Base-by-base conservation (phyloP, 2,888 invertebrate species). In the Acronicta psi region DNA sequence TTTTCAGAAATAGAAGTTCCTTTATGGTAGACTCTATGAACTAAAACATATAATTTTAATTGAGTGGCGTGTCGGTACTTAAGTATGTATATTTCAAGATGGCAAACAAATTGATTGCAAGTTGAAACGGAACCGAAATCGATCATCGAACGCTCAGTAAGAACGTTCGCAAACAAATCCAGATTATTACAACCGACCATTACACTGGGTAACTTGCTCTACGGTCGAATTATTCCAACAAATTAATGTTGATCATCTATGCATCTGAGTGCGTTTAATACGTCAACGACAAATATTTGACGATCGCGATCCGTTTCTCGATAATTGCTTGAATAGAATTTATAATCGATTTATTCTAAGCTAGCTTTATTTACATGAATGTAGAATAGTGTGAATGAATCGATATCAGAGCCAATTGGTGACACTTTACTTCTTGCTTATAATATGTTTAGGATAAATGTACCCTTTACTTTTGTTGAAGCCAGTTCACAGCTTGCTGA, bases 241-340 rank as follows among this genome's bases (percentile, higher is more conserved):
- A 75, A 77, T 75, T 63, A 73, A 77, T 78, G 79, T 79, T 79
- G 77, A 75, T 77, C 64, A 55, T 79, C 73, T 54, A 61, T 73
- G 73, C 70, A 74, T 53, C 57, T 74, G 77, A 69, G 72, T 74
- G 77, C 64, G 67, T 61, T 72, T 69, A 73, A 70, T 75, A 73
- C 61, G 46, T 47, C 46, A 36, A n/a, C 38, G 34, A 54, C 63
- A 54, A 69, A 69, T 73, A 69, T 69, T 73, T 62, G 57, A 46
- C 50, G 53, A 44, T 69, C 46, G 56, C 73, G 44, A 59, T 57
- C 54, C 67, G 60, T 43, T 38, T 63, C 25, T 46, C 67, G 61
- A 61, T 71, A 66, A 71, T 71, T 75, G 55, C 34, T 71, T 38
- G 44, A 66, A 55, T 43, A 43, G 42, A 57, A 20, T 73, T 44